Conservation (phyloP, 2,113 vertebrate genomes). For the Balaeniceps rex region DNA sequence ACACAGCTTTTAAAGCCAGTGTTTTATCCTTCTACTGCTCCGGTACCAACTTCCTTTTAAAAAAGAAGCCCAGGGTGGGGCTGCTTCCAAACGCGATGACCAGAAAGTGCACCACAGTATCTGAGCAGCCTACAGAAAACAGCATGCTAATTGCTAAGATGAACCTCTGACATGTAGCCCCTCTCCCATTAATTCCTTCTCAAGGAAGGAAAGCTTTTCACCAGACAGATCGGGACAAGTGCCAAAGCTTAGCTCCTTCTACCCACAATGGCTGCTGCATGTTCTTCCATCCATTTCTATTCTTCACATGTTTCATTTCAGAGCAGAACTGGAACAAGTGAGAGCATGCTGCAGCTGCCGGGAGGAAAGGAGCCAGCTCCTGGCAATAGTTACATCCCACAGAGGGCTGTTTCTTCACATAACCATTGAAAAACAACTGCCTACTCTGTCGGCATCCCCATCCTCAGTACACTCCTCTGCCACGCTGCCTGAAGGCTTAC, state of each 20-base stretch:
- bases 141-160: not conserved
- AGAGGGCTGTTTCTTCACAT: not conserved
- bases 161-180: not conserved
- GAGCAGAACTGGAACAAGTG: conserved; percentile 25
- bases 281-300: not conserved
- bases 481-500: not conserved
- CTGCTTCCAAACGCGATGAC: not conserved
- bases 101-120: not conserved
- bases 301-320: not conserved
- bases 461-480: not conserved
- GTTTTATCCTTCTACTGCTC: not conserved
- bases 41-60: not conserved
- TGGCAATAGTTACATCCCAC: not conserved
- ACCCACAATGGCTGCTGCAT: not conserved
- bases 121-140: not conserved
- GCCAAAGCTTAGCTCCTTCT: not conserved
- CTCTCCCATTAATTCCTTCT: not conserved
- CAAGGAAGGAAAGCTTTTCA: not conserved
- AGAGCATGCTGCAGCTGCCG: conserved; percentile 24
- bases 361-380: conserved; percentile 13
- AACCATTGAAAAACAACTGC: not conserved
- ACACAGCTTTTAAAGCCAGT: not conserved
- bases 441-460: not conserved
- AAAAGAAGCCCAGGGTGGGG: not conserved
- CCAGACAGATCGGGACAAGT: not conserved